Evolutionary conservation across 2,888 invertebrate species (phyloP), one percentile per base, ranked within the genome.

Genomic region (Caenorhabditis virilis): DNA sequence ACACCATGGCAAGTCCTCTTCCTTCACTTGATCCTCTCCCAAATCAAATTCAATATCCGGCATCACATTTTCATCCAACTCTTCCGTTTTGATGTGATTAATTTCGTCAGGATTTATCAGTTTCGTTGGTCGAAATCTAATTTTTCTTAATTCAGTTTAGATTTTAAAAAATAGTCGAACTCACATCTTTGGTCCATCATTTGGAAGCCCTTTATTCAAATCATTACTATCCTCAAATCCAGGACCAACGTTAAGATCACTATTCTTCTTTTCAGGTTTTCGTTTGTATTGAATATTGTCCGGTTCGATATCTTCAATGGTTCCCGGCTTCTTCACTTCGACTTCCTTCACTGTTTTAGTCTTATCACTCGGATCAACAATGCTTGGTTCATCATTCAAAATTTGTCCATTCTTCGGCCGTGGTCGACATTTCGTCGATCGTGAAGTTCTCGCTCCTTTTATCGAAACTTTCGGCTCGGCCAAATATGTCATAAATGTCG

Each of bases 1-100:
- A 46, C 58, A 59, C 58, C 58, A 59, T 23, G 58, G 58, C 23
- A 59, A 48, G 33, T 59, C 52, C 27, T 59, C 47, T 33, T 18
- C n/a, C n/a, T n/a, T n/a, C n/a, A n/a, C n/a, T n/a, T n/a, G n/a
- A n/a, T n/a, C n/a, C n/a, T n/a, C n/a, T n/a, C n/a, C n/a, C n/a
- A n/a, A n/a, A n/a, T n/a, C n/a, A n/a, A n/a, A n/a, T n/a, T n/a
- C n/a, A n/a, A n/a, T n/a, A n/a, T n/a, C n/a, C n/a, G n/a, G n/a
- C n/a, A n/a, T n/a, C n/a, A n/a, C n/a, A n/a, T n/a, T n/a, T n/a
- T n/a, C n/a, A n/a, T n/a, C n/a, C n/a, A n/a, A n/a, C n/a, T n/a
- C n/a, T n/a, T n/a, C n/a, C n/a, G n/a, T n/a, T n/a, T n/a, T n/a
- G n/a, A n/a, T n/a, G n/a, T n/a, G n/a, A n/a, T n/a, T n/a, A n/a